Evolutionary conservation across 2,113 vertebrate genomes (phyloP).

Genomic region (Oxygymnocypris stewartii): DNA sequence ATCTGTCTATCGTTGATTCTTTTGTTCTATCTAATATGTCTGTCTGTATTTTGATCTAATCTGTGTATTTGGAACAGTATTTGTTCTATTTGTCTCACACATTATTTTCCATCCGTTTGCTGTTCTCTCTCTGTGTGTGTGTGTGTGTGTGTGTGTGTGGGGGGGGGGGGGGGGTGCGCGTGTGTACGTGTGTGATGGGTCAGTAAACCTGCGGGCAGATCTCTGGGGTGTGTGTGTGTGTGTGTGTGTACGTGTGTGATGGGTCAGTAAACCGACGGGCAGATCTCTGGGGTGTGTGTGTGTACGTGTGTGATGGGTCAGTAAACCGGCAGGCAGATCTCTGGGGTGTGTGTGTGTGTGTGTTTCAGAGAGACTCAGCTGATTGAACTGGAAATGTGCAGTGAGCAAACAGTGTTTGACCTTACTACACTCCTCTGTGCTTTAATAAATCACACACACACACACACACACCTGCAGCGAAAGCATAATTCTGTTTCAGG

Average conservation of each 20-base stretch:
- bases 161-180: too few relatives aligned
- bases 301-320: background rate
- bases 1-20: background rate
- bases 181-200: too few relatives aligned
- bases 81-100: background rate
- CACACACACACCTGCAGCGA: slow-evolving; percentile 59
- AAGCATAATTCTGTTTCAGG: slow-evolving; percentile 60
- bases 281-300: too few relatives aligned
- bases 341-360: background rate
- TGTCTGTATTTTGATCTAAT: background rate
- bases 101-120: background rate
- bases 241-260: too few relatives aligned
- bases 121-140: background rate
- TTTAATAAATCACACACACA: slow-evolving; percentile 63
- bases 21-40: background rate
- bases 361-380: slow-evolving; percentile 9
- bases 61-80: background rate
- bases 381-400: slow-evolving; percentile 60
- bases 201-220: too few relatives aligned
- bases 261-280: too few relatives aligned
- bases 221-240: too few relatives aligned
- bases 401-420: slow-evolving; percentile 63
- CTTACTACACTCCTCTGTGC: slow-evolving; percentile 57
- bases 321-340: background rate
- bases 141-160: background rate